phyloP scores from a whole-genome alignment of 92 coral and sea anemone genomes.

The Heteractis magnifica region DNA sequence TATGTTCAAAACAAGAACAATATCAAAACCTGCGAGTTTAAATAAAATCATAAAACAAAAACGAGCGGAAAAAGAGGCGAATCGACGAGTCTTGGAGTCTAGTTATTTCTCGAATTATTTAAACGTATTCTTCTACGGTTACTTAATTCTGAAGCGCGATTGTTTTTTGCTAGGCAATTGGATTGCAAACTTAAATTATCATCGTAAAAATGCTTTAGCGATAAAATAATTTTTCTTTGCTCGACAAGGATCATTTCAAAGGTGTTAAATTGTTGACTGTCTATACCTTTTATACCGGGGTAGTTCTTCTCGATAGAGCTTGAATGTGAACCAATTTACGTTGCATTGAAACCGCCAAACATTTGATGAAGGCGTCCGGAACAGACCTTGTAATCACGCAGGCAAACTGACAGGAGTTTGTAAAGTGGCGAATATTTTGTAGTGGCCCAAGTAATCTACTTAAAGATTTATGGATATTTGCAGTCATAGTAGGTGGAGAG shows the following conservation, averaged over 20 bases:
- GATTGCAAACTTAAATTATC: too few relatives aligned
- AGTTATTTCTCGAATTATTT: not conserved
- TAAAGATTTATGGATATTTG: slow-evolving; percentile 20
- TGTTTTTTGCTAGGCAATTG: too few relatives aligned
- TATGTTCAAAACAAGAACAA: not conserved
- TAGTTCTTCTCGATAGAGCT: too few relatives aligned
- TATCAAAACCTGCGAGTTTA: not conserved
- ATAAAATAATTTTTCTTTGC: too few relatives aligned
- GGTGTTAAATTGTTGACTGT: too few relatives aligned
- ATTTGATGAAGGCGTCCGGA: not conserved
- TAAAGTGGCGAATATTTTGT: slow-evolving; percentile 1
- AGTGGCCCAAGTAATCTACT: slow-evolving; percentile 5
- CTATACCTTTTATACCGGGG: too few relatives aligned
- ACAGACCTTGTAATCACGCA: not conserved
- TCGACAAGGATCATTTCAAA: too few relatives aligned
- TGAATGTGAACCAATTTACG: not conserved
- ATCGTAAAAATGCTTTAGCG: too few relatives aligned
- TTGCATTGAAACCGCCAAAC: not conserved
- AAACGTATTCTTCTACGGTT: too few relatives aligned
- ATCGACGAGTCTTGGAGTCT: not conserved
- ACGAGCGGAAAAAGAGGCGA: not conserved
- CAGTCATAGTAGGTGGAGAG: slow-evolving; percentile 1
- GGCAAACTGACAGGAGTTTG: not conserved
- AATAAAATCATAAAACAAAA: not conserved
- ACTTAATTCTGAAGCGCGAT: too few relatives aligned